phyloP scores from a whole-genome alignment of 2,797 vertebrate genomes.

The Gymnoscopelus braueri region DNA sequence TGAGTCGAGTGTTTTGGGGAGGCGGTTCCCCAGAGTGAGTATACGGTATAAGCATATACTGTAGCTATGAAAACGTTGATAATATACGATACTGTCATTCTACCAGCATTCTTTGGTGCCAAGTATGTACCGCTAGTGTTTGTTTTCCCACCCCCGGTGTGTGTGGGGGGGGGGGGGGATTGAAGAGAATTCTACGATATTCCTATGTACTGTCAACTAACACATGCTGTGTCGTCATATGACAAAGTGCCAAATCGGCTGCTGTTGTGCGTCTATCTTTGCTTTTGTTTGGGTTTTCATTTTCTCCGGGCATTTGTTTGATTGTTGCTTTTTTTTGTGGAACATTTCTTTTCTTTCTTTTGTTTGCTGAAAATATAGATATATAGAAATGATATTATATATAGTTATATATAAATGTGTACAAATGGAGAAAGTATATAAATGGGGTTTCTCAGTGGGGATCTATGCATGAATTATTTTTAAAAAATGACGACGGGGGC shows the following conservation, averaged over 20 bases:
- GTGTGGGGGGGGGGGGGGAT: constrained; percentile 36
- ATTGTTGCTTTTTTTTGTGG: constrained; percentile 71
- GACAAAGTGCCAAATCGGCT: constrained; percentile 80
- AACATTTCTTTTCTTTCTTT: constrained; percentile 40
- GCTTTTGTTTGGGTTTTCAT: constrained; percentile 41
- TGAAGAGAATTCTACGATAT: constrained; percentile 51
- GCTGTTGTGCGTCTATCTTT: constrained; percentile 60
- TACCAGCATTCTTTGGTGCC: constrained; percentile 83
- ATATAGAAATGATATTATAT: constrained; percentile 83
- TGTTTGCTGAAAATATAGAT: constrained; percentile 77
- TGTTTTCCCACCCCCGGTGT: constrained; percentile 55
- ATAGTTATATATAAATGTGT: constrained; percentile 84
- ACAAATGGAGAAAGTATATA: constrained; percentile 83
- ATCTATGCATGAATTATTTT: constrained; percentile 87
- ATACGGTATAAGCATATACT: constrained; percentile 38
- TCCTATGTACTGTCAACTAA: constrained; percentile 65
- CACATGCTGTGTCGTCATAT: constrained; percentile 68
- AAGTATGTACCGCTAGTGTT: constrained; percentile 72
- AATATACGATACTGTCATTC: constrained; percentile 69
- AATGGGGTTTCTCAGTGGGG: constrained; percentile 79
- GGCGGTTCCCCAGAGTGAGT: constrained; percentile 30
- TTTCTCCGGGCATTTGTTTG: constrained; percentile 62
- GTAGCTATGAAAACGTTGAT: constrained; percentile 55
- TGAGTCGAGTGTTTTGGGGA: constrained; percentile 33
- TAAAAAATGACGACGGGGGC: constrained; percentile 54